These are phyloP conservation scores for Perizoma affinitatum DNA, from an alignment of 2,888 invertebrate species.

Conservation along the genomic window DNA sequence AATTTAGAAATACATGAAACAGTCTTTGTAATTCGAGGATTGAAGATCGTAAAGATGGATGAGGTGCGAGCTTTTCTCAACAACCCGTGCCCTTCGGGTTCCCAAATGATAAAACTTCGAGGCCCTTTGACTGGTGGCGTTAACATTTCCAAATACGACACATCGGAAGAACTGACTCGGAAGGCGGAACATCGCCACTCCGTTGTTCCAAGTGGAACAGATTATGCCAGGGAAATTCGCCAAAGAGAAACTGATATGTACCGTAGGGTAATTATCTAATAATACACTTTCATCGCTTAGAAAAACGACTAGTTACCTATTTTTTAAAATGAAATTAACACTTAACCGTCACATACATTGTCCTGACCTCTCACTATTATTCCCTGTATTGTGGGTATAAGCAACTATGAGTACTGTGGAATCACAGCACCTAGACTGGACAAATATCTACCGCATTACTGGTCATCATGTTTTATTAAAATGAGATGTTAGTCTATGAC, in stretches of 20 bases:
- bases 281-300: too few species aligned
- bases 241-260: conserved; percentile 62
- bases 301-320: too few species aligned
- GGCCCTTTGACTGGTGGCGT: conserved; percentile 67
- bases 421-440: too few species aligned
- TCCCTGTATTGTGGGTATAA: too few species aligned
- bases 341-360: too few species aligned
- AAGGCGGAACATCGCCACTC: conserved; percentile 66
- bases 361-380: too few species aligned
- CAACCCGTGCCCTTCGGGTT: conserved; percentile 57
- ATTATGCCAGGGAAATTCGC: conserved; percentile 65
- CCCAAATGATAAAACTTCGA: conserved; percentile 59
- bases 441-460: too few species aligned
- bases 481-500: too few species aligned
- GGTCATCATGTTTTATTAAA: too few species aligned
- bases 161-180: conserved; percentile 54
- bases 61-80: conserved; percentile 69
- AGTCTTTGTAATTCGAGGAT: not conserved
- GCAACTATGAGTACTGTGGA: too few species aligned
- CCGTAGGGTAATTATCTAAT: conserved; percentile 51
- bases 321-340: too few species aligned
- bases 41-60: conserved; percentile 55
- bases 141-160: conserved; percentile 61
- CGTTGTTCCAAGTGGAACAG: conserved; percentile 58
- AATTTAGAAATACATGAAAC: too few species aligned